phyloP scores from a whole-genome alignment of 2,888 invertebrate genomes.

The Copidosoma aretas region DNA sequence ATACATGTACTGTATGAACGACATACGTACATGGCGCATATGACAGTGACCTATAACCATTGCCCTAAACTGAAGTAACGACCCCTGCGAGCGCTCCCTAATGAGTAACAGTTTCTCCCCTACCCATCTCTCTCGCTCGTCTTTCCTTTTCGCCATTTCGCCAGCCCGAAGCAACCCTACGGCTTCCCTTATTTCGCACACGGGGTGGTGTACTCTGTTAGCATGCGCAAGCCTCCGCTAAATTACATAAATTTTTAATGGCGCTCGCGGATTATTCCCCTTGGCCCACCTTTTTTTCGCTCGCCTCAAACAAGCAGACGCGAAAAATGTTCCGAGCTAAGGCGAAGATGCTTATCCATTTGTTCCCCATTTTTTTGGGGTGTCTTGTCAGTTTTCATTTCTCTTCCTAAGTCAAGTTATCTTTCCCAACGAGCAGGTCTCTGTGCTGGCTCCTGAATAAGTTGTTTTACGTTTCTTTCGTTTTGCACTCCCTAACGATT shows the following conservation, averaged over 20 bases:
- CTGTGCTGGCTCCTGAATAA: too few relatives aligned
- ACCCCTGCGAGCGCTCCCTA: slow-evolving; percentile 27
- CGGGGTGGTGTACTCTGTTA: neutral
- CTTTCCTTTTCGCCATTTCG: neutral
- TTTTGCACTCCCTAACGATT: too few relatives aligned
- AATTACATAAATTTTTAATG: slow-evolving; percentile 53
- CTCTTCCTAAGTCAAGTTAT: too few relatives aligned
- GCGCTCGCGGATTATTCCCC: slow-evolving; percentile 32
- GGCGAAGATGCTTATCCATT: too few relatives aligned
- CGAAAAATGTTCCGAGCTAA: too few relatives aligned
- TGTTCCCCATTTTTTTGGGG: too few relatives aligned
- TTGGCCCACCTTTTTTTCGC: too few relatives aligned
- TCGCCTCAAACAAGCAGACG: too few relatives aligned
- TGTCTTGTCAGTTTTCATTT: too few relatives aligned
- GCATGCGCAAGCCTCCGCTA: slow-evolving; percentile 38
- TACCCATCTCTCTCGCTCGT: neutral
- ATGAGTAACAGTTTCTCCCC: slow-evolving; percentile 33
- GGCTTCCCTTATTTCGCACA: too few relatives aligned
- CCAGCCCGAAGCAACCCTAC: neutral
- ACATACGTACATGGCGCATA: neutral
- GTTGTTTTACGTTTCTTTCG: too few relatives aligned
- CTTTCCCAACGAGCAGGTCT: too few relatives aligned
- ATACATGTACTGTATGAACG: neutral
- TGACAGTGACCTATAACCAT: slow-evolving; percentile 21
- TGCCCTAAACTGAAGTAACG: slow-evolving; percentile 27